These are phyloP conservation scores for Melanotaenia trifasciata DNA, from an alignment of 2,797 vertebrate genomes.

Conservation along the genomic window DNA sequence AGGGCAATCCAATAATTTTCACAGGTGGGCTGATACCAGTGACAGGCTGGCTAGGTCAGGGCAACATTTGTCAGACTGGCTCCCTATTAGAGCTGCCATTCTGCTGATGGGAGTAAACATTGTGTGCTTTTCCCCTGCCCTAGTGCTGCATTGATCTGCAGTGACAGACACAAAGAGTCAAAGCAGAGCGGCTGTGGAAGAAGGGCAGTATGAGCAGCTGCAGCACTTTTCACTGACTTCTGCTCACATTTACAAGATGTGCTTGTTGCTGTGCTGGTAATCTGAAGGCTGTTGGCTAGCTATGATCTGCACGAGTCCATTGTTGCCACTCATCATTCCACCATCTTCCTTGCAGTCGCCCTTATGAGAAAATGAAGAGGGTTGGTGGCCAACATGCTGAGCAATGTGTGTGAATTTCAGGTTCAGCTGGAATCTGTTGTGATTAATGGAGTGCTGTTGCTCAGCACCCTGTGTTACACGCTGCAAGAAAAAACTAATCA, in stretches of 20 bases:
- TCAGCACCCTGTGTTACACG: conserved; percentile 14
- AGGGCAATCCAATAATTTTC: conserved; percentile 33
- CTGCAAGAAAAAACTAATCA: conserved; percentile 34
- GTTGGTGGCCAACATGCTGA: conserved; percentile 23
- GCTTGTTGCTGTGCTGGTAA: conserved; percentile 22
- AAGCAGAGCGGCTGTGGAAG: conserved; percentile 28
- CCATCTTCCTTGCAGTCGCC: conserved; percentile 14
- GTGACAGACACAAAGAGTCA: conserved; percentile 43
- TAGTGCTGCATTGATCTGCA: conserved; percentile 59
- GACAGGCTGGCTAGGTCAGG: conserved; percentile 54
- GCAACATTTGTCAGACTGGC: conserved; percentile 43
- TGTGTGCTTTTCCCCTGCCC: conserved; percentile 52
- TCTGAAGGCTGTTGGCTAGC: conserved; percentile 7
- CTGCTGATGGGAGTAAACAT: conserved; percentile 46
- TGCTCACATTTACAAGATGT: conserved; percentile 30
- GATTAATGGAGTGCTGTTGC: conserved; percentile 47
- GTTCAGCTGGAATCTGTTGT: conserved; percentile 37
- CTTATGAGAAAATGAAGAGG: conserved; percentile 30
- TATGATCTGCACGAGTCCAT: conserved; percentile 1
- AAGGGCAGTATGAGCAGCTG: conserved; percentile 35
- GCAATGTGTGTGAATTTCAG: conserved; percentile 28
- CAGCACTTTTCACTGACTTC: conserved; percentile 29
- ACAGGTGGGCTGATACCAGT: conserved; percentile 27
- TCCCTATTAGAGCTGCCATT: conserved; percentile 59
- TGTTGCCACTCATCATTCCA: conserved; percentile 11